Evolutionary conservation across 2,113 vertebrate genomes (phyloP).

Genomic region (Oophaga pumilio): DNA sequence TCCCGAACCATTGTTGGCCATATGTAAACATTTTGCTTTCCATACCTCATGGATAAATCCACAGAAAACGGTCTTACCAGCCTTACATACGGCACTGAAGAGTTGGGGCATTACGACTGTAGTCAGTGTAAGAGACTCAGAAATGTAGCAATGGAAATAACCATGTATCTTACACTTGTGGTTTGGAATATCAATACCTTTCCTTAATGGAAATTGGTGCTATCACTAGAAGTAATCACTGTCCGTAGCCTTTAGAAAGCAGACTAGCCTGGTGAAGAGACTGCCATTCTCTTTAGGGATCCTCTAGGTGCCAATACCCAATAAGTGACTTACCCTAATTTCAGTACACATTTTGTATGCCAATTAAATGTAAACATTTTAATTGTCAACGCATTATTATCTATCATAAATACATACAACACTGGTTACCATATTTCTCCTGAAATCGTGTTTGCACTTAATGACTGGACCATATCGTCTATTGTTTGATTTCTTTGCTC

Average conservation of each 20-base stretch:
- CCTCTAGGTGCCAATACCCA: neutral
- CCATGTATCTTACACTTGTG: slow-evolving; percentile 7
- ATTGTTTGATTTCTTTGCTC: neutral
- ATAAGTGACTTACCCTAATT: neutral
- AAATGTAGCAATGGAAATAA: slow-evolving; percentile 17
- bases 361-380: slow-evolving; percentile 18
- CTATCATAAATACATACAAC: slow-evolving; percentile 8
- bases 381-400: neutral
- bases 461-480: neutral
- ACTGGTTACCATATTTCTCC: neutral
- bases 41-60: neutral
- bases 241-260: neutral
- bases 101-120: slow-evolving; percentile 3
- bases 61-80: neutral
- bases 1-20: neutral
- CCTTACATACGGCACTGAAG: neutral
- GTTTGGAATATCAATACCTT: no score
- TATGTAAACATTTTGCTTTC: neutral
- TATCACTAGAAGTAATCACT: neutral
- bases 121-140: neutral
- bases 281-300: neutral
- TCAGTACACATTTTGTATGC: neutral
- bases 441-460: neutral
- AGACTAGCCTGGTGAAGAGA: neutral
- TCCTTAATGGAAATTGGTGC: slow-evolving; percentile 16